A percentile compares a stretch with the other conserved stretches of the same genome.
Conservation (phyloP, 1,140 invertebrate genomes). For the Bombyx mori region DNA sequence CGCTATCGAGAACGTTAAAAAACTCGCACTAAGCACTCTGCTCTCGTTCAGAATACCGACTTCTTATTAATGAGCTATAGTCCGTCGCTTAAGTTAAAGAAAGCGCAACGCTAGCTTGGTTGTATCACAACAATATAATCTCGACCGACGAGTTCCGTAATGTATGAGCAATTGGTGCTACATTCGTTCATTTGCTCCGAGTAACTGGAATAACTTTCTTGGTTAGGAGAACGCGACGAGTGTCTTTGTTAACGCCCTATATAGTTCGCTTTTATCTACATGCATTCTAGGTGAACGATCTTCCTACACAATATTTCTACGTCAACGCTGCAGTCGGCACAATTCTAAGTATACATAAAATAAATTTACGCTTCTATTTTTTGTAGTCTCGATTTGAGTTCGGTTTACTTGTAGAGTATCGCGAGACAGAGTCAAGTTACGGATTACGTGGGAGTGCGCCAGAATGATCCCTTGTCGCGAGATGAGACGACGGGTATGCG, state of each 20-base stretch:
- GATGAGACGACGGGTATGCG: slow-evolving; percentile 34
- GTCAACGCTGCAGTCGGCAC: slow-evolving; percentile 13
- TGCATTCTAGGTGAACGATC: slow-evolving; percentile 50
- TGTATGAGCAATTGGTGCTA: slow-evolving; percentile 10
- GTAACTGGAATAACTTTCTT: slow-evolving; percentile 45
- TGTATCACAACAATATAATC: slow-evolving; percentile 16
- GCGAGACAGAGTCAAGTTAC: slow-evolving; percentile 30
- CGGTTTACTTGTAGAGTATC: slow-evolving; percentile 13
- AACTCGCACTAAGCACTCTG: too few relatives aligned
- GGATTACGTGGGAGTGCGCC: slow-evolving; percentile 44
- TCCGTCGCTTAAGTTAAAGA: not conserved
- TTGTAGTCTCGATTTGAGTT: slow-evolving; percentile 9
- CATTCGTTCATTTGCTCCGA: slow-evolving; percentile 18
- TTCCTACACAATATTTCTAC: slow-evolving; percentile 32
- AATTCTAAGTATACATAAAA: slow-evolving; percentile 3
- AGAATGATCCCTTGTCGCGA: slow-evolving; percentile 38
- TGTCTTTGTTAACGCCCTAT: slow-evolving; percentile 42
- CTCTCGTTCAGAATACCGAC: too few relatives aligned
- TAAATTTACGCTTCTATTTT: slow-evolving; percentile 14
- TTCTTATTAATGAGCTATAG: too few relatives aligned
- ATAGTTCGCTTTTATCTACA: slow-evolving; percentile 44
- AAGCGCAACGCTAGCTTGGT: slow-evolving; percentile 5
- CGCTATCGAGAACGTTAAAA: too few relatives aligned
- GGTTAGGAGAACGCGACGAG: slow-evolving; percentile 37
- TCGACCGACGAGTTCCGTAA: slow-evolving; percentile 19